phyloP scores from a whole-genome alignment of 2,797 vertebrate genomes.

The Tokudaia tokunoshimensis region DNA sequence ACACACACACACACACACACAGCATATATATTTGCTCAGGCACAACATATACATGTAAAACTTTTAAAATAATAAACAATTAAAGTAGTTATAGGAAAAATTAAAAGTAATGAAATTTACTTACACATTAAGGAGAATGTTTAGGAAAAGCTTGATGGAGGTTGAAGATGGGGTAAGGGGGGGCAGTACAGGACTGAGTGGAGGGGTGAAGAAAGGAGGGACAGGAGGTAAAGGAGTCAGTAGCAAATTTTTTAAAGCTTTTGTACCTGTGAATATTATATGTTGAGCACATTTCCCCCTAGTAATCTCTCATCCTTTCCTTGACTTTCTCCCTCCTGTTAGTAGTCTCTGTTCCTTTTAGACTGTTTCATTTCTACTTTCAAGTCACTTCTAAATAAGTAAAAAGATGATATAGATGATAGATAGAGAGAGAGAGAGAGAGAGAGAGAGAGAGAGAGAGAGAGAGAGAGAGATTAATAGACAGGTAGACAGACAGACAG shows the following conservation, averaged over 20 bases:
- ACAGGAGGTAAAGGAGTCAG: background rate
- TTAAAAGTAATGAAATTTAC: background rate
- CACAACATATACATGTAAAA: background rate
- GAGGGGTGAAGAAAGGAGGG: background rate
- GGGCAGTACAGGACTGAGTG: background rate
- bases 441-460: background rate
- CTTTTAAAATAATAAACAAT: background rate
- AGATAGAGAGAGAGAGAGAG: background rate
- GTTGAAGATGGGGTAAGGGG: rapidly evolving
- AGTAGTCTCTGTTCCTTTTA: background rate
- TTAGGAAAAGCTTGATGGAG: background rate
- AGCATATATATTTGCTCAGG: background rate
- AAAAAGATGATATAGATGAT: background rate
- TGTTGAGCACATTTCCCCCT: background rate
- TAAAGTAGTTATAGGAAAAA: background rate
- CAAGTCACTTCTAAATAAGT: background rate
- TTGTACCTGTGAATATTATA: background rate
- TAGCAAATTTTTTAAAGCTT: background rate
- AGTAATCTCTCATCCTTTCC: background rate
- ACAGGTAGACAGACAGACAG: background rate
- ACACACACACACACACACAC: too few relatives aligned
- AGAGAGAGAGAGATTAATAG: too few relatives aligned
- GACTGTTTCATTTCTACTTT: background rate
- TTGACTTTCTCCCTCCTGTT: background rate
- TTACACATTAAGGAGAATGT: conserved; percentile 1